Evolutionary conservation across 2,797 vertebrate genomes (phyloP), one percentile per base, ranked within the genome.

Genomic region (Melanotaenia pygmaea): DNA sequence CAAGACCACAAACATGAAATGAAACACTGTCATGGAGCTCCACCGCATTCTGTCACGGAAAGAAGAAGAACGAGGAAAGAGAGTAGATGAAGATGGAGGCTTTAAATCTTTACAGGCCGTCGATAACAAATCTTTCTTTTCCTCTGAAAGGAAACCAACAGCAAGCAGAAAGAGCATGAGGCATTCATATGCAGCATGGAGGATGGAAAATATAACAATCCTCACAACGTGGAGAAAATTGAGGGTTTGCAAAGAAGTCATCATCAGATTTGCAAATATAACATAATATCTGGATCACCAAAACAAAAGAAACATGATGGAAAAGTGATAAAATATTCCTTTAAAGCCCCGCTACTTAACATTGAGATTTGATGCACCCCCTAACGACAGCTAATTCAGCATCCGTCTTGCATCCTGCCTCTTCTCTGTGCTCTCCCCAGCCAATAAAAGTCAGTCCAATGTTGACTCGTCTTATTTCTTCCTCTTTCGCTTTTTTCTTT

Each of bases 71-170:
- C 61, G 24, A 37, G 28, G 32, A 30, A 43, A 24, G 32, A 32
- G 57, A 59, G 16, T 13, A 12, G 35, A 59, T 58, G 4, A 24
- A 51, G 57, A 14, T 2, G 59, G 66, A 54, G 26, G 72, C 56
- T 45, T 22, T 28, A 73, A 70, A 32, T 59, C 64, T 64, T 77
- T 64, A 57, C 77, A 59, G 83, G 80, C 77, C 68, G 30, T 71
- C 80, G 60, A 32, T 12, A 60, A 34, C 62, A 72, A 62, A 79
- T 50, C 35, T 53, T 70, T 54, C 72, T 28, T 69, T 70, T 34
- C 26, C 72, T 72, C 24, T 54, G 6, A 5, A 77, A 50, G 16
- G 1, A 1, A 70, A 34, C 24, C 51, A 74, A 81, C 76, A 67
- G 22, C 54, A 72, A 24, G 61, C 35, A 58, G 63, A 6, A n/a